Conservation (phyloP, 2,113 vertebrate genomes). For the Cygnus atratus region DNA sequence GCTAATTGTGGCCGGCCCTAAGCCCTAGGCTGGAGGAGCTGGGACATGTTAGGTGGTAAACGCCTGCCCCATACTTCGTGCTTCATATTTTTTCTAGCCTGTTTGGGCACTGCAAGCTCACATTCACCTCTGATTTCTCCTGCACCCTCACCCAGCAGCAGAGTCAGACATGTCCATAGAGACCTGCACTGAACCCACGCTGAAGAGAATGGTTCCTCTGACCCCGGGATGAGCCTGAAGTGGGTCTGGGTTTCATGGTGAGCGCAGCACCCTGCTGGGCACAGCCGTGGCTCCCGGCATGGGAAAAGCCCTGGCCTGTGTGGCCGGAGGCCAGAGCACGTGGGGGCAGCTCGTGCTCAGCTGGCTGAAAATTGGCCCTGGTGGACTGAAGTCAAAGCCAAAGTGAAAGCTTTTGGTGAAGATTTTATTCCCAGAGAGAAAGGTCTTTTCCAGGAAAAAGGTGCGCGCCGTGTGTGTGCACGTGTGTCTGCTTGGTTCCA, state of each 20-base stretch:
- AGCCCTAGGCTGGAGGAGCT: not conserved
- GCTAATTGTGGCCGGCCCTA: not conserved
- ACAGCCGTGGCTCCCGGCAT: not conserved
- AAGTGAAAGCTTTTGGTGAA: not conserved
- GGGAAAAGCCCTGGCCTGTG: too few relatives aligned
- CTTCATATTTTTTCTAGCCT: not conserved
- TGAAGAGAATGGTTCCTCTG: accelerated
- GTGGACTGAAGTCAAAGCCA: not conserved
- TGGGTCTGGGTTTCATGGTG: accelerated
- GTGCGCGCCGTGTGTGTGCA: not conserved
- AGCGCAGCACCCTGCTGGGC: not conserved
- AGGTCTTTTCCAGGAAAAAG: not conserved
- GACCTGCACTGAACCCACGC: not conserved
- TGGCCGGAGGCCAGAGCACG: not conserved
- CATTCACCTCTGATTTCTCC: not conserved
- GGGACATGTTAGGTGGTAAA: accelerated
- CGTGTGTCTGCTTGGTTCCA: not conserved
- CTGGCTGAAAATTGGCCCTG: not conserved
- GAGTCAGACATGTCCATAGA: accelerated
- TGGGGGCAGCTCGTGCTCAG: not conserved
- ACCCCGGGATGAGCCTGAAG: not conserved
- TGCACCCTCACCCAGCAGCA: not conserved
- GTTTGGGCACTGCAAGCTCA: accelerated
- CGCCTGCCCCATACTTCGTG: accelerated
- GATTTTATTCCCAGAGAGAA: not conserved